Evolutionary conservation across 1,140 invertebrate species (phyloP).

Genomic region (Ruditapes philippinarum): DNA sequence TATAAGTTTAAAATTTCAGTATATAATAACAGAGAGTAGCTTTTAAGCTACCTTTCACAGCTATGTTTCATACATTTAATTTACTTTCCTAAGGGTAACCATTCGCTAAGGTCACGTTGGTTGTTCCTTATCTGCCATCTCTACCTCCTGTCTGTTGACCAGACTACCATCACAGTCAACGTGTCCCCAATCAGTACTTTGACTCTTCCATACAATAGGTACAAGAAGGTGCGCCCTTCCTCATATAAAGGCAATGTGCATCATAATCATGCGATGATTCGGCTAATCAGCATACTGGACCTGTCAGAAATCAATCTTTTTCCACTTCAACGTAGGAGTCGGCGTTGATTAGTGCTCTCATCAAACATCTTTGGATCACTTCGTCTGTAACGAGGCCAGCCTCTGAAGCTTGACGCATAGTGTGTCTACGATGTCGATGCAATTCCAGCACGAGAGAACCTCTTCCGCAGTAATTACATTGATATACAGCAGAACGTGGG

Average conservation of each 20-base stretch:
- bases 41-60: too few relatives aligned
- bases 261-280: constrained; percentile 60
- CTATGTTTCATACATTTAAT: too few relatives aligned
- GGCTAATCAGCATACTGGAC: constrained; percentile 54
- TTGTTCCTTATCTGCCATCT: constrained; percentile 12
- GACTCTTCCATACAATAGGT: constrained; percentile 29
- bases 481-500: constrained; percentile 70
- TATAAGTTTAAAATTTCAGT: too few relatives aligned
- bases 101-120: neutral
- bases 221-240: constrained; percentile 3
- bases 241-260: constrained; percentile 60
- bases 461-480: constrained; percentile 73
- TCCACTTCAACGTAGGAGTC: constrained; percentile 52
- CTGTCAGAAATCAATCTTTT: constrained; percentile 51
- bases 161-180: neutral
- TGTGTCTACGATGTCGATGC: constrained; percentile 72
- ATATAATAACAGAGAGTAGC: too few relatives aligned
- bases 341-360: constrained; percentile 50
- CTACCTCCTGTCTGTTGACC: neutral
- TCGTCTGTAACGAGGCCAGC: constrained; percentile 37
- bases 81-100: neutral
- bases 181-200: neutral
- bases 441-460: constrained; percentile 75
- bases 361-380: constrained; percentile 38
- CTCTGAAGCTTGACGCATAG: constrained; percentile 59